Evolutionary conservation across 2,888 invertebrate genomes (phyloP), one percentile per base, ranked within the genome.

Genomic region (Neoascia interrupta): DNA sequence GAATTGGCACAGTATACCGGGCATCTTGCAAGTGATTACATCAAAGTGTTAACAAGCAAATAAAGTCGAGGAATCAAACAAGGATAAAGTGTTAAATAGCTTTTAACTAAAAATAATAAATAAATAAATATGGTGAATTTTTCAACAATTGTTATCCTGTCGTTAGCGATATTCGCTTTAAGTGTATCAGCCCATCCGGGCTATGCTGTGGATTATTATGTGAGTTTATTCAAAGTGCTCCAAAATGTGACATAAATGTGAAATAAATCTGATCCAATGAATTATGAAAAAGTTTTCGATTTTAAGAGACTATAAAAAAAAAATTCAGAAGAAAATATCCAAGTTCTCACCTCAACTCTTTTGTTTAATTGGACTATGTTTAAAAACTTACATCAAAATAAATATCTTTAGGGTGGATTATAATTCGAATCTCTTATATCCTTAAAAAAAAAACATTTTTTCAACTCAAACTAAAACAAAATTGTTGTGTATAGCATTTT

Each of bases 151-250:
- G 80, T 84, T 72, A 81, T 86, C 81, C 83, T 88, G 45, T 82
- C 84, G 43, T 70, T 89, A 82, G 84, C 84, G 31, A 76, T 88
- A 81, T 86, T 84, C 84, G 84, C 85, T 84, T 82, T 82, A 72
- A 83, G 82, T 43, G 85, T 84, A 21, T 75, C 85, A 43, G 88
- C 88, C 43, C 84, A 84, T 76, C 90, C 90, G 73, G 89, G 87
- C 82, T 91, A 90, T 81, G 90, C 90, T 81, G 89, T 91, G 75
- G 91, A 92, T 86, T 92, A 92, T 87, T 91, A 92, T 87, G 92
- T 92, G 89, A 92, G 92, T 89, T 82, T 5, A 23, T 23, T 0
- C 21, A 10, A 28, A 60, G 36, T 58, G 49, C 16, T 45, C n/a
- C n/a, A n/a, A n/a, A n/a, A n/a, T n/a, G n/a, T n/a, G n/a, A n/a